Base-by-base conservation (phyloP, 2,113 vertebrate species). In the Paramisgurnus dabryanus region DNA sequence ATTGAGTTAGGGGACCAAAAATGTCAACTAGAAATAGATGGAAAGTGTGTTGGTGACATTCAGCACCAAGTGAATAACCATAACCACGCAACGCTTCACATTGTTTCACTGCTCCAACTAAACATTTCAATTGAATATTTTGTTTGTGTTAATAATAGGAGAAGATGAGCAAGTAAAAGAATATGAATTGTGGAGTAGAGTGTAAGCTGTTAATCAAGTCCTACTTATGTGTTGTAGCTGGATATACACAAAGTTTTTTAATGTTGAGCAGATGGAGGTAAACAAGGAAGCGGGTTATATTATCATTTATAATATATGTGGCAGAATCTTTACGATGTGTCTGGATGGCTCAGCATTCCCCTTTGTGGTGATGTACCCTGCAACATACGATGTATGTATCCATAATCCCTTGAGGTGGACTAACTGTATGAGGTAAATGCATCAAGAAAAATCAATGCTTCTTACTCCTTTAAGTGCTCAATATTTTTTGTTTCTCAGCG, bases 391-490 rank as follows among this genome's bases (percentile, higher is more conserved):
- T 78, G 73, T 80, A 81, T 82, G 86, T 82, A 79, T 70, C 81
- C 81, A 86, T 71, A 73, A 50, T 83, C 91, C 86, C 87, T 87
- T 80, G 84, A 85, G 76, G 87, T 81, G 82, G 84, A 87, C 84
- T 87, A 83, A 81, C 83, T 49, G 83, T 90, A 91, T 92, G 94
- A 94, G 93, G 93, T 92, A 95, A 94, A 94, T 83, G 90, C 92
- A 92, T 90, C 93, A 92, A 92, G 91, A 93, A 90, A 97, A 96
- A 97, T 98, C 97, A 96, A 97, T 97, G 90, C 89, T 87, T 91
- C 89, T 94, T 90, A 94, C 93, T 95, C 93, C 86, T 91, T 94
- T 96, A 97, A 98, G 95, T 96, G 95, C 95, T 95, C 95, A 94
- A 95, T 98, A 97, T 97, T 96, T 98, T 94, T 95, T 89, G 89